Evolutionary conservation across 2,797 vertebrate species (phyloP).

Genomic region (Acropternis orthonyx): DNA sequence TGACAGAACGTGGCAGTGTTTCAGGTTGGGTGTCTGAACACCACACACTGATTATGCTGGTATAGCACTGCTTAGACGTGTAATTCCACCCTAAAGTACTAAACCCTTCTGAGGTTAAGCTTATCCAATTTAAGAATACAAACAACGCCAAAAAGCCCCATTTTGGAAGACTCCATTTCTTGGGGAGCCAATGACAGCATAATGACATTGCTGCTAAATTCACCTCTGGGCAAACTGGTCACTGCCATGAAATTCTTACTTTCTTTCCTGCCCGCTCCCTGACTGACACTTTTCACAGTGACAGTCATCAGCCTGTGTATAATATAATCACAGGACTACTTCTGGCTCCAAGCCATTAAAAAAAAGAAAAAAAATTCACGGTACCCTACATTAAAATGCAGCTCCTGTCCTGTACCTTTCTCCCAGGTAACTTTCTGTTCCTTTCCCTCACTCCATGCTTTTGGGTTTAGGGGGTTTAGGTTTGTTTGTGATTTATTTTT

Average conservation of each 20-base stretch:
- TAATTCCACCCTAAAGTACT: not conserved
- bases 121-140: not conserved
- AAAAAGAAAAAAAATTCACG: not conserved
- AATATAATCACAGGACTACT: constrained; percentile 31
- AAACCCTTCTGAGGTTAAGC: not conserved
- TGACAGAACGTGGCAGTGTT: not conserved
- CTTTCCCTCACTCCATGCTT: not conserved
- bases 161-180: not conserved
- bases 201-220: not conserved
- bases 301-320: not conserved
- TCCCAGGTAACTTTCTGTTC: not conserved
- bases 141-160: not conserved
- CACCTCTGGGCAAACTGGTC: constrained; percentile 9
- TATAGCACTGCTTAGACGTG: not conserved
- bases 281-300: not conserved
- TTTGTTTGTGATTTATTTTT: not conserved
- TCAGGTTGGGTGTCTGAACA: not conserved
- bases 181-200: not conserved
- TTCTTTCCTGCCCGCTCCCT: not conserved
- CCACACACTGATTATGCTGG: not conserved
- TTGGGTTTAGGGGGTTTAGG: not conserved
- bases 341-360: not conserved
- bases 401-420: not conserved
- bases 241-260: not conserved
- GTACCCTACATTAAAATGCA: constrained; percentile 15